Conservation (phyloP, 1,140 invertebrate genomes). For the Cydia strobilella region DNA sequence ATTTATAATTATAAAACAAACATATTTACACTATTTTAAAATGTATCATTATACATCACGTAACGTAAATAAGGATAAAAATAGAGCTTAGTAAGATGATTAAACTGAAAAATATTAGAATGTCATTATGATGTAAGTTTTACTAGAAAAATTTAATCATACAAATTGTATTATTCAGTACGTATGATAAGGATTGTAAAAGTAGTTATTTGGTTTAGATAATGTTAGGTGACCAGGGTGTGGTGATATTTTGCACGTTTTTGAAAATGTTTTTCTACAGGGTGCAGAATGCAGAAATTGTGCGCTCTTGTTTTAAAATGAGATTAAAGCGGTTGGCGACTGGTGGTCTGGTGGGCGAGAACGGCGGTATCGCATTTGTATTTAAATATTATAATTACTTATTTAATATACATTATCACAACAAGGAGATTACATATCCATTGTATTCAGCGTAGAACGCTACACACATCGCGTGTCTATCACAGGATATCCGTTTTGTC, state of each 20-base stretch:
- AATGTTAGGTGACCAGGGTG: constrained; percentile 79
- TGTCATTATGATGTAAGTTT: constrained; percentile 71
- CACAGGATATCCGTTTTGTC: constrained; percentile 21
- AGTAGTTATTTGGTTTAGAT: constrained; percentile 75
- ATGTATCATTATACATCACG: constrained; percentile 75
- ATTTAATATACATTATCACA: constrained; percentile 65
- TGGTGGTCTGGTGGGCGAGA: constrained; percentile 58
- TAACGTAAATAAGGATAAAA: constrained; percentile 69
- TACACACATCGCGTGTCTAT: constrained; percentile 56
- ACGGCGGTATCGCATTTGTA: constrained; percentile 66
- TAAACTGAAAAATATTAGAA: constrained; percentile 70
- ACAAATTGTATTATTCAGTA: constrained; percentile 70
- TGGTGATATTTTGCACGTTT: constrained; percentile 80
- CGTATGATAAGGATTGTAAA: constrained; percentile 66
- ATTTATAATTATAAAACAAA: constrained; percentile 63
- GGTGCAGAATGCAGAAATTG: constrained; percentile 62
- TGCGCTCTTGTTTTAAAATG: constrained; percentile 64
- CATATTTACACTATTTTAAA: constrained; percentile 79
- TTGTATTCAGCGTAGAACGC: constrained; percentile 65
- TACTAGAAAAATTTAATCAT: constrained; percentile 69
- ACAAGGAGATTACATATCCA: constrained; percentile 75
- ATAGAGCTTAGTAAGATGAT: constrained; percentile 78
- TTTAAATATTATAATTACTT: constrained; percentile 56
- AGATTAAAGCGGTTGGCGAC: constrained; percentile 45
- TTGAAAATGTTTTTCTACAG: constrained; percentile 77